These are phyloP conservation scores for Oncorhynchus kisutch DNA, from an alignment of 2,113 vertebrate species.

Conservation along the genomic window DNA sequence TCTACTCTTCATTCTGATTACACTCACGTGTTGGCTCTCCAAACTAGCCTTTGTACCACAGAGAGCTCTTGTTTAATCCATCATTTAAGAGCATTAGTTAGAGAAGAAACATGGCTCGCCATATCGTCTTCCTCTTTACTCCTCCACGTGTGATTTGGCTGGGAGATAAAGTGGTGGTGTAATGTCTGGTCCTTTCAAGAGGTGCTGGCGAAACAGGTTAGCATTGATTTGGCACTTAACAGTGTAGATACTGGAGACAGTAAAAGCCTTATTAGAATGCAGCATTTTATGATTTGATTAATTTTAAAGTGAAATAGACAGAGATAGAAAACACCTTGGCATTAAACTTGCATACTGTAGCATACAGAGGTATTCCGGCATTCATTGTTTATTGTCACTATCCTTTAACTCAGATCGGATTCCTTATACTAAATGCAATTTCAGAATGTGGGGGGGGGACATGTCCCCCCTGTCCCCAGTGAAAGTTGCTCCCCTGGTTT, in stretches of 20 bases:
- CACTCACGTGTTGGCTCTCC: constrained; percentile 38
- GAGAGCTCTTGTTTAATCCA: constrained; percentile 52
- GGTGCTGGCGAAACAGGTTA: constrained; percentile 64
- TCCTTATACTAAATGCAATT: constrained; percentile 34
- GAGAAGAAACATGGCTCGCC: constrained; percentile 20
- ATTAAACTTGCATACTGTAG: not conserved
- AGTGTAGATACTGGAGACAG: constrained; percentile 63
- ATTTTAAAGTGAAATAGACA: constrained; percentile 22
- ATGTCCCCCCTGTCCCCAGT: too few relatives aligned
- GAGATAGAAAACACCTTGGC: not conserved
- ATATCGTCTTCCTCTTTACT: not conserved
- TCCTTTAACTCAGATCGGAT: constrained; percentile 34
- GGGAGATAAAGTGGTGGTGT: constrained; percentile 45
- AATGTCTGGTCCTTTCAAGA: constrained; percentile 50
- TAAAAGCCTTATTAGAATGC: constrained; percentile 63
- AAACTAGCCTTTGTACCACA: constrained; percentile 24
- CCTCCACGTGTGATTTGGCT: constrained; percentile 26
- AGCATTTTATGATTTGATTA: constrained; percentile 63
- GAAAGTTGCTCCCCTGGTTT: constrained; percentile 1
- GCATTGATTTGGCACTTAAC: constrained; percentile 64
- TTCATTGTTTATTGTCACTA: not conserved
- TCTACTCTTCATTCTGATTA: constrained; percentile 40
- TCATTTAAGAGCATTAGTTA: constrained; percentile 62
- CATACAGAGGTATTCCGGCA: not conserved
- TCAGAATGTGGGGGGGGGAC: too few relatives aligned